Evolutionary conservation across 2,797 vertebrate species (phyloP).

Genomic region (Periparus ater): DNA sequence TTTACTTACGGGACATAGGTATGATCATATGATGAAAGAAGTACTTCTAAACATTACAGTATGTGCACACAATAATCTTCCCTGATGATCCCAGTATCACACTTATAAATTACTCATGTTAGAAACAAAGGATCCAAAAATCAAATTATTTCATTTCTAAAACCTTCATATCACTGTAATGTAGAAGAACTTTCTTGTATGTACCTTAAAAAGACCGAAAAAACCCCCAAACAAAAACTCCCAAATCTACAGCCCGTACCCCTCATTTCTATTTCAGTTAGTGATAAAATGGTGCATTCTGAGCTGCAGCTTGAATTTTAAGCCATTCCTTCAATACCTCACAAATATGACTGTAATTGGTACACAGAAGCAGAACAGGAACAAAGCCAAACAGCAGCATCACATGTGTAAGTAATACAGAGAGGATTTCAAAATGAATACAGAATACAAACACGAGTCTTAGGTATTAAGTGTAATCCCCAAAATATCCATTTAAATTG

Average conservation of each 20-base stretch:
- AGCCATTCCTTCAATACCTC: not conserved
- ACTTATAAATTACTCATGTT: not conserved
- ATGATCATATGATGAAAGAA: not conserved
- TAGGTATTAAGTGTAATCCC: not conserved
- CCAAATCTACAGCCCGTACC: not conserved
- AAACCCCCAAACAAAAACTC: accelerated
- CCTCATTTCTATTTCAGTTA: not conserved
- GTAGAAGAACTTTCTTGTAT: not conserved
- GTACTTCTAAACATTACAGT: not conserved
- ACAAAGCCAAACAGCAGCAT: not conserved
- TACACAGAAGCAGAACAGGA: not conserved
- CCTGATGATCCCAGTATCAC: not conserved
- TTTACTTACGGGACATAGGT: not conserved
- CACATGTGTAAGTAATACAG: not conserved
- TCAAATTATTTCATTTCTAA: not conserved
- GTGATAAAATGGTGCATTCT: not conserved
- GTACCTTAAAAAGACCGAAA: not conserved
- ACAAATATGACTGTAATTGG: not conserved
- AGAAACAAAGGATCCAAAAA: not conserved
- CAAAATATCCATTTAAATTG: not conserved
- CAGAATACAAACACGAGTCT: not conserved
- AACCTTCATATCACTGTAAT: not conserved
- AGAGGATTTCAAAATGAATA: not conserved
- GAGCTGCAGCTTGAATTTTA: not conserved
- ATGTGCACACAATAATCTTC: not conserved